Base-by-base conservation (phyloP, 1,140 invertebrate species). In the Piezodorus guildinii region DNA sequence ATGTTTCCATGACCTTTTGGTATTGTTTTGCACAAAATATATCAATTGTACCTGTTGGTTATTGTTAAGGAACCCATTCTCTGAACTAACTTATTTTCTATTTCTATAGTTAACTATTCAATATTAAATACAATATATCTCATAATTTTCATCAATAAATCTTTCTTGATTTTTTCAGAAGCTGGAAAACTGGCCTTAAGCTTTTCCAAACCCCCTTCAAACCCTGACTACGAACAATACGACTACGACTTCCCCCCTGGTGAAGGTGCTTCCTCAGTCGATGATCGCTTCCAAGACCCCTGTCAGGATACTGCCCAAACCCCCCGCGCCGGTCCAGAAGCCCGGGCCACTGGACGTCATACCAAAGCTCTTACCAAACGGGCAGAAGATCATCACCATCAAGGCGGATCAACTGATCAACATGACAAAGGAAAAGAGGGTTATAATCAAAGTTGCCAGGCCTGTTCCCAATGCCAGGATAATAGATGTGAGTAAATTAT, bases 141-240 rank as follows among this genome's bases (percentile, higher is more conserved):
- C n/a, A n/a, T n/a, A n/a, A n/a, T n/a, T n/a, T n/a, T n/a, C n/a
- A 12, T 60, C 46, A 45, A 43, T 65, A 62, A 34, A 62, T 62
- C 21, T 43, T 17, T 49, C 10, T 3, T n/a, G 10, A 49, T 49
- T 21, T 16, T 62, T 66, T 63, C 69, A 80, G 84, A 90, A 72
- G 86, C 85, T 60, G 87, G 88, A 17, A 88, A 88, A 71, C 76
- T 88, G 68, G 81, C 86, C 6, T 72, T 90, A 16, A 60, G n/a
- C 4, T 49, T 9, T 15, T 45, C 19, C 9, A 54, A 64, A 66
- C 59, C 43, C 27, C 43, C 51, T n/a, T 10, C 46, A 16, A n/a
- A 23, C 63, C 25, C 46, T 21, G 23, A 23, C 34, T 10, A 39
- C 34, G 1, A 39, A 39, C 34, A 39, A 39, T 39, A 39, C 34